phyloP scores from a whole-genome alignment of 64 coral and sea anemone species.

The Stylophora pistillata region DNA sequence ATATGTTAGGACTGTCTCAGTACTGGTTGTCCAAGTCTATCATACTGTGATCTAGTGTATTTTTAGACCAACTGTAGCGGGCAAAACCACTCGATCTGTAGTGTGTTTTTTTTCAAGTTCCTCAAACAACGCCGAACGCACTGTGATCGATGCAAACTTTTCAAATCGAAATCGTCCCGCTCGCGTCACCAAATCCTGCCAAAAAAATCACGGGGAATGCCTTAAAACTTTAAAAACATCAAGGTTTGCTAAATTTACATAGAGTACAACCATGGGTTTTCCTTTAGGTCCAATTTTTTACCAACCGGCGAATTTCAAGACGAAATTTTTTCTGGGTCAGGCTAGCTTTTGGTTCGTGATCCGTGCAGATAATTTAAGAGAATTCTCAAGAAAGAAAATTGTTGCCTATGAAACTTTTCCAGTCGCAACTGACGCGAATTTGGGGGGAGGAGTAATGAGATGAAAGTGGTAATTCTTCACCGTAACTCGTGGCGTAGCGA shows the following conservation, averaged over 20 bases:
- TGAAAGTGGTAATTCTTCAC: conserved; percentile 78
- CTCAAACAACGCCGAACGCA: background rate
- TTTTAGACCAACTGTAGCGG: conserved; percentile 17
- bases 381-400: conserved; percentile 21
- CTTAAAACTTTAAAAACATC: conserved; percentile 60
- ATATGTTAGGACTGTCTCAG: background rate
- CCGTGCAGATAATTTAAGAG: conserved; percentile 9
- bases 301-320: conserved; percentile 57
- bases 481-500: conserved; percentile 94
- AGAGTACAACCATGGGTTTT: conserved; percentile 68
- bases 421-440: conserved; percentile 33
- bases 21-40: background rate
- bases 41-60: conserved; percentile 36
- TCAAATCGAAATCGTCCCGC: conserved; percentile 26
- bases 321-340: conserved; percentile 34
- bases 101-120: background rate
- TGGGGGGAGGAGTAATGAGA: conserved; percentile 50
- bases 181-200: background rate
- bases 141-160: background rate
- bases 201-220: background rate
- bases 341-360: conserved; percentile 3
- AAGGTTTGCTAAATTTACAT: conserved; percentile 62
- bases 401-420: conserved; percentile 44
- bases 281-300: conserved; percentile 68
- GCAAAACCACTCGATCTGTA: background rate